Conservation (phyloP, 2,113 vertebrate genomes). For the Indicator indicator region DNA sequence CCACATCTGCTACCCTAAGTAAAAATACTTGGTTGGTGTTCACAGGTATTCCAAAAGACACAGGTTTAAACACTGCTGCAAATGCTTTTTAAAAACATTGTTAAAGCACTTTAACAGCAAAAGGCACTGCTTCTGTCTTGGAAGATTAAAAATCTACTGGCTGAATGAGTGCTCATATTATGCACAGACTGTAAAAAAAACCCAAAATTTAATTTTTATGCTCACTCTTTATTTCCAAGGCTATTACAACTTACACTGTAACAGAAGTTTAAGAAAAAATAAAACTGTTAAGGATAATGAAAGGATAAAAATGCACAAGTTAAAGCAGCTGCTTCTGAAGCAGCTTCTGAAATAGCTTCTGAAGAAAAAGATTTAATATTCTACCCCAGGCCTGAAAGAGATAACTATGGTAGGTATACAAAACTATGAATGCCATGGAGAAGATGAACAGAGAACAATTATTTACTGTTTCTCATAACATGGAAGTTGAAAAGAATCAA, state of each 20-base stretch:
- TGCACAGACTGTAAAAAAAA: not conserved
- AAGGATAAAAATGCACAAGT: not conserved
- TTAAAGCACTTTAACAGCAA: not conserved
- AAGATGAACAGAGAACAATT: not conserved
- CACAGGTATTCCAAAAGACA: not conserved
- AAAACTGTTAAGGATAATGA: not conserved
- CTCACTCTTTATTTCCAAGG: not conserved
- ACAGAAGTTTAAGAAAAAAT: not conserved
- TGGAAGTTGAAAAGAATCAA: not conserved
- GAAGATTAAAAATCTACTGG: not conserved
- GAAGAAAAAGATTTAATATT: not conserved
- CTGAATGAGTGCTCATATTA: not conserved
- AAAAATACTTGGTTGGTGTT: not conserved
- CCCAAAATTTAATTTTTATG: not conserved
- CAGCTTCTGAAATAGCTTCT: not conserved
- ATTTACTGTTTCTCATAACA: not conserved
- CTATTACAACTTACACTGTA: not conserved
- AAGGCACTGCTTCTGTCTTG: not conserved
- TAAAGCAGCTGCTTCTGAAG: not conserved
- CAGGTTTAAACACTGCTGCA: not conserved
- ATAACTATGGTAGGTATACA: not conserved
- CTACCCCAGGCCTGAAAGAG: not conserved
- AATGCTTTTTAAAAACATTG: not conserved
- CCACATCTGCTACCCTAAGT: not conserved
- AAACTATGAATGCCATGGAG: not conserved